Percentiles rank a stretch among this genome's conserved stretches.
These are phyloP conservation scores for Ennomos erosarius DNA, from an alignment of 2,888 invertebrate genomes.

Conservation along the genomic window DNA sequence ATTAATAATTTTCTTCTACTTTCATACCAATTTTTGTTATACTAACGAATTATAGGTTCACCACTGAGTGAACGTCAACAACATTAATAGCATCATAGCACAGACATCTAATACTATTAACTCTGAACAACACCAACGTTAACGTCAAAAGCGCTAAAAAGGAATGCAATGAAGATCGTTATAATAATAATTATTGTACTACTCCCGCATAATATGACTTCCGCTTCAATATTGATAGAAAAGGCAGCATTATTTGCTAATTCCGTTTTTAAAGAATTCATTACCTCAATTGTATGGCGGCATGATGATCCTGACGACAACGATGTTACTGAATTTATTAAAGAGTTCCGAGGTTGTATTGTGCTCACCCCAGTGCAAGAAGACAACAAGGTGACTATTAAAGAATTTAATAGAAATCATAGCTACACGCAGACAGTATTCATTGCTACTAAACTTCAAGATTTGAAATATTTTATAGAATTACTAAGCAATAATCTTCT, in stretches of 20 bases:
- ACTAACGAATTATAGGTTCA: too few species aligned
- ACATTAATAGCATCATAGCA: too few species aligned
- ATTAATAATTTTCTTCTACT: too few species aligned
- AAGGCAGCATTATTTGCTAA: conserved; percentile 50
- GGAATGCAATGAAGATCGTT: conserved; percentile 7
- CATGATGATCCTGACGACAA: conserved; percentile 35
- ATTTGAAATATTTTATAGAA: conserved; percentile 49
- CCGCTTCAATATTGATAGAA: conserved; percentile 35
- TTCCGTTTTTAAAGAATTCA: conserved; percentile 44
- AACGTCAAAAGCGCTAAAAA: too few species aligned
- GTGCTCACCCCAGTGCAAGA: conserved; percentile 41
- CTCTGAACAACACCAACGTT: too few species aligned
- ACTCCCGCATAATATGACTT: neutral
- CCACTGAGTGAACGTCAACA: too few species aligned
- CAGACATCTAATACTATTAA: too few species aligned
- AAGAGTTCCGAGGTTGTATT: conserved; percentile 47
- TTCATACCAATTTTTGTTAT: too few species aligned
- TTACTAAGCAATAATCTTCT: conserved; percentile 46
- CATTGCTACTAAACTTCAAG: conserved; percentile 48
- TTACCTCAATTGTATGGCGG: conserved; percentile 55
- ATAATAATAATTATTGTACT: neutral
- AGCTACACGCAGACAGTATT: conserved; percentile 56
- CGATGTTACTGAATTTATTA: conserved; percentile 47
- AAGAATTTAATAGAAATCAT: conserved; percentile 36
- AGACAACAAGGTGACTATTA: conserved; percentile 30